These are phyloP conservation scores for Calliopum simillimum DNA, from an alignment of 2,888 invertebrate genomes.

Conservation along the genomic window DNA sequence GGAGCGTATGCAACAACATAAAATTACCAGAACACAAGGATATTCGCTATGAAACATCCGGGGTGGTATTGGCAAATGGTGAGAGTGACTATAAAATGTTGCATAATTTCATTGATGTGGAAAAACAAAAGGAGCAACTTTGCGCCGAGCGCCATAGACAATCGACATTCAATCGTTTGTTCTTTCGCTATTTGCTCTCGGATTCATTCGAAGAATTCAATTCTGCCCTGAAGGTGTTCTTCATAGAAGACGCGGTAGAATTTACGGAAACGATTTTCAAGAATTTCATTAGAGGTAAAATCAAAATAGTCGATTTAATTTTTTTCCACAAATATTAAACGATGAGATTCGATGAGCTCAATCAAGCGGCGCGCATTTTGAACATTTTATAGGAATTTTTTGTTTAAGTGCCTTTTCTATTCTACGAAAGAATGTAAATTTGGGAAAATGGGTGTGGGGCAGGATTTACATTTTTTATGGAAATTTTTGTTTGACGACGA, in stretches of 20 bases:
- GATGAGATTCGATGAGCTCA: conserved; percentile 5
- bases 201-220: background rate
- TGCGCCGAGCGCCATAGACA: background rate
- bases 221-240: conserved; percentile 20
- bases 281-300: conserved; percentile 44
- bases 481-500: conserved; percentile 39
- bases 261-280: conserved; percentile 36
- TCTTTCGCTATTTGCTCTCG: background rate
- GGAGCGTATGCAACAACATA: conserved; percentile 20
- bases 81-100: conserved; percentile 19
- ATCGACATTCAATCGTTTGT: background rate
- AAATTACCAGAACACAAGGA: conserved; percentile 1
- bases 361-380: conserved; percentile 14
- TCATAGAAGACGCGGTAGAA: background rate
- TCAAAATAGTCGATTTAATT: conserved; percentile 21
- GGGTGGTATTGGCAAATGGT: background rate
- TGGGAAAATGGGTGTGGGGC: conserved; percentile 1
- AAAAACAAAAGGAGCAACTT: conserved; percentile 23
- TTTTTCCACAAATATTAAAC: background rate
- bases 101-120: conserved; percentile 17
- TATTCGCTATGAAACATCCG: background rate
- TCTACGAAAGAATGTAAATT: background rate
- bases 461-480: conserved; percentile 35
- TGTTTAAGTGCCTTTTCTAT: background rate
- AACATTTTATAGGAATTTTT: conserved; percentile 13